These are phyloP conservation scores for Ceramica pisi DNA, from an alignment of 2,888 invertebrate genomes.

Conservation along the genomic window DNA sequence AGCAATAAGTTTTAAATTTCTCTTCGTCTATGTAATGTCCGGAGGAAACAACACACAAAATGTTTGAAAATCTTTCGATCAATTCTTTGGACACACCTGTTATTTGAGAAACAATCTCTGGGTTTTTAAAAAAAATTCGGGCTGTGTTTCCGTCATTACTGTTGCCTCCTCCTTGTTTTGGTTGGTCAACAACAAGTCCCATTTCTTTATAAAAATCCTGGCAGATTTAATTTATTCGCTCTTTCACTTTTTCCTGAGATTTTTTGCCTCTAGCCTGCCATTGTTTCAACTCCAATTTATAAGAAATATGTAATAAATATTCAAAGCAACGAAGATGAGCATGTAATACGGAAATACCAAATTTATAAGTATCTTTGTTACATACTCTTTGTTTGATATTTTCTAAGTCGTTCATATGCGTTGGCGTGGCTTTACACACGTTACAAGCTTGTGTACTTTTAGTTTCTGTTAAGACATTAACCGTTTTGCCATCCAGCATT, in stretches of 20 bases:
- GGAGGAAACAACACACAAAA: constrained; percentile 6
- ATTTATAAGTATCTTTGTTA: constrained; percentile 6
- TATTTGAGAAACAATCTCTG: neutral
- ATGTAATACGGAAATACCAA: constrained; percentile 5
- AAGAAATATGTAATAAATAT: constrained; percentile 19
- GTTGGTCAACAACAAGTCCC: constrained; percentile 11
- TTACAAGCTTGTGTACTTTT: constrained; percentile 21
- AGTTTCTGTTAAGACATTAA: constrained; percentile 5
- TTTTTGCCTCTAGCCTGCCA: constrained; percentile 10
- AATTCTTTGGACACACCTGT: constrained; percentile 8
- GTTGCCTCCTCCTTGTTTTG: constrained; percentile 16
- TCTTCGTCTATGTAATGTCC: constrained; percentile 21
- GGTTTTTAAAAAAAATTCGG: neutral
- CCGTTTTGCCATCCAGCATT: constrained; percentile 15
- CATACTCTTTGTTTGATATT: constrained; percentile 14
- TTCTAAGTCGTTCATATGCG: neutral
- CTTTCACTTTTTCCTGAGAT: constrained; percentile 1
- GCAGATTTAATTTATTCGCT: neutral
- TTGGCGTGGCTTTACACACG: neutral
- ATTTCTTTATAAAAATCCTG: constrained; percentile 4
- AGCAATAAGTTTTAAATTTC: neutral
- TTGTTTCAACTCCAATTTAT: constrained; percentile 8
- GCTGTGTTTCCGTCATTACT: constrained; percentile 5
- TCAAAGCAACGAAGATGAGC: constrained; percentile 5
- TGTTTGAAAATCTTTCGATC: constrained; percentile 2